A percentile compares a stretch with the other conserved stretches of the same genome.
These are phyloP conservation scores for Cydia pomonella DNA, from an alignment of 1,140 invertebrate genomes.

Conservation along the genomic window DNA sequence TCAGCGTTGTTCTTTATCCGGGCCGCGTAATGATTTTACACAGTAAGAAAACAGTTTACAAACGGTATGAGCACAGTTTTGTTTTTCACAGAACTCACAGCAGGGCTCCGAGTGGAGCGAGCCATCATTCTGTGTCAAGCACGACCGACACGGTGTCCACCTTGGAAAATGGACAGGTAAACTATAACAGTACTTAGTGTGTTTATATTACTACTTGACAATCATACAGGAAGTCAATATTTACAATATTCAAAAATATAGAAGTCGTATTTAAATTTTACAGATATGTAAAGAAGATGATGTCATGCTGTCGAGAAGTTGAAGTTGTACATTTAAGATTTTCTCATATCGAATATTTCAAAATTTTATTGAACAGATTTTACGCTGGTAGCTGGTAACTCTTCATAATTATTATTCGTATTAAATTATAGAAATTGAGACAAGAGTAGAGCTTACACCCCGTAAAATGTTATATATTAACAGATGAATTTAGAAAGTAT, in stretches of 20 bases:
- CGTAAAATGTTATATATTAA: neutral
- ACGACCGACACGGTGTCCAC: slow-evolving; percentile 70
- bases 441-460: neutral
- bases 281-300: slow-evolving; percentile 15
- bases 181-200: slow-evolving; percentile 27
- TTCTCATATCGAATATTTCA: neutral
- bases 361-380: neutral
- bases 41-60: slow-evolving; percentile 20
- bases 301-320: neutral
- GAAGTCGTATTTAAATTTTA: slow-evolving; percentile 4
- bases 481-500: neutral
- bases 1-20: slow-evolving; percentile 9
- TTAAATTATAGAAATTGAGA: neutral
- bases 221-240: neutral
- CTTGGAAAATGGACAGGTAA: slow-evolving; percentile 78
- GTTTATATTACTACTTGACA: slow-evolving; percentile 9
- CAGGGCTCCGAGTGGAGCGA: slow-evolving; percentile 74
- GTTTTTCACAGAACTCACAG: slow-evolving; percentile 72
- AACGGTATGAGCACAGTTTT: slow-evolving; percentile 34
- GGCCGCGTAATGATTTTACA: slow-evolving; percentile 28
- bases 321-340: neutral
- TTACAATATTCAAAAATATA: neutral
- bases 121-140: slow-evolving; percentile 74
- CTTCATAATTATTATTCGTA: slow-evolving; percentile 1
- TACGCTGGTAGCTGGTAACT: neutral